Evolutionary conservation across 2,113 vertebrate genomes (phyloP), one percentile per base, ranked within the genome.

Genomic region (Probosciger aterrimus): DNA sequence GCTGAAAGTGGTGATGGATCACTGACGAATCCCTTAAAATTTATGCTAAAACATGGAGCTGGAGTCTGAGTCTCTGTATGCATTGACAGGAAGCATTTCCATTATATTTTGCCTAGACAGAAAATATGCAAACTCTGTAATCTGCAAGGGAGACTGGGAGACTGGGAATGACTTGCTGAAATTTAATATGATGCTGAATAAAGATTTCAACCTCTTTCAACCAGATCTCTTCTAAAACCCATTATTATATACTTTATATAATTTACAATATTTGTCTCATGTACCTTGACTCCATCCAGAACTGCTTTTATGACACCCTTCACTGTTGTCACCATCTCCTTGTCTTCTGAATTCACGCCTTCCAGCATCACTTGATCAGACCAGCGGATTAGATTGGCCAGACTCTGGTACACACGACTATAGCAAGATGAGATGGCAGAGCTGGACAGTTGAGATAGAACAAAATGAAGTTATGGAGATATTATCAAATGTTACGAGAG

Each of bases 291-390:
- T 83, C 99, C 99, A 25, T 99, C 99, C 96, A 99, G 98, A 74
- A 99, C 99, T 3, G 99, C 99, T 97, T 99, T 99, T 94, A 99
- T 99, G 96, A 99, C 99, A 10, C 97, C 98, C 74, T 98, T 99
- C 65, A 99, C 99, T 1, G 98, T 98, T 2, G 98, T 97, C 95
- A 99, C 99, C 90, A 98, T 98, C 91, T 99, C 99, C 86, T 99
- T 99, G 97, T 99, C 99, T 82, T 99, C 99, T 10, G 98, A 98
- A 92, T 99, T 99, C 67, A 99, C 98, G 24, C 99, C 99, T 68
- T 99, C 99, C 44, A 99, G 98, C 99, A 99, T 99, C 95, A 99
- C 99, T 94, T 99, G 99, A 86, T 99, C 99, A 11, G 99, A 99
- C 99, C 99, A 99, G 50, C 99, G 99, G 59, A 99, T 99, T 12